phyloP scores from a whole-genome alignment of 1,140 invertebrate species.

The Brachionus paranguensis region DNA sequence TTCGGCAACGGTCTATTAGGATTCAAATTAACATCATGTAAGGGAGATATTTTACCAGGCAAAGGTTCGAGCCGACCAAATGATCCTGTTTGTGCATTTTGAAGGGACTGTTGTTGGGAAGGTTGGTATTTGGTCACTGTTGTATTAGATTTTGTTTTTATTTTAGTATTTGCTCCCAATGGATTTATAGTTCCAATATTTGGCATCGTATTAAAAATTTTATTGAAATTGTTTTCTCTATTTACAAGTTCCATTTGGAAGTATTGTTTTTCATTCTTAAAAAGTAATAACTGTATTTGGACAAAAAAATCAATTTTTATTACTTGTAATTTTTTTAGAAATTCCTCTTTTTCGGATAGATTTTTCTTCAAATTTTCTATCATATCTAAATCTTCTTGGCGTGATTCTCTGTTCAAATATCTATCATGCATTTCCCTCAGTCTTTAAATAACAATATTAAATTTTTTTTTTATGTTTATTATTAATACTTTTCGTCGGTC shows the following conservation, averaged over 20 bases:
- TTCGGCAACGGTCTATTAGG: conserved; percentile 50
- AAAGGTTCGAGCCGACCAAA: conserved; percentile 47
- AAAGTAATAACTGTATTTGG: background rate
- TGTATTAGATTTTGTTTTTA: conserved; percentile 39
- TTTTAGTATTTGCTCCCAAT: conserved; percentile 44
- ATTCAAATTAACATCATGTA: conserved; percentile 50
- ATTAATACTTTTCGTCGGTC: conserved; percentile 49
- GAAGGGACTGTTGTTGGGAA: background rate
- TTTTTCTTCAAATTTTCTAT: conserved; percentile 49
- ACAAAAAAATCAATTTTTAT: background rate
- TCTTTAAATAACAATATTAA: conserved; percentile 42
- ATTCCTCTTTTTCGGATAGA: conserved; percentile 47
- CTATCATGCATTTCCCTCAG: conserved; percentile 51
- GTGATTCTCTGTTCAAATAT: conserved; percentile 51
- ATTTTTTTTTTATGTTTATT: background rate
- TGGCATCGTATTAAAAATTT: conserved; percentile 52
- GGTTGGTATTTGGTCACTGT: background rate
- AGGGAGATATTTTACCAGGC: conserved; percentile 47
- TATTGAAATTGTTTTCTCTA: conserved; percentile 57
- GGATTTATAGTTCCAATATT: conserved; percentile 56
- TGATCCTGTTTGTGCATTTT: background rate
- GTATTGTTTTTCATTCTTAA: conserved; percentile 54
- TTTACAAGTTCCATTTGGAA: conserved; percentile 56
- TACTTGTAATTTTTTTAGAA: conserved; percentile 48
- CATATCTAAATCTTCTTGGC: conserved; percentile 52